These are phyloP conservation scores for Patiria pectinifera DNA, from an alignment of 53 echinoderm and acorn worm genomes.

Conservation along the genomic window DNA sequence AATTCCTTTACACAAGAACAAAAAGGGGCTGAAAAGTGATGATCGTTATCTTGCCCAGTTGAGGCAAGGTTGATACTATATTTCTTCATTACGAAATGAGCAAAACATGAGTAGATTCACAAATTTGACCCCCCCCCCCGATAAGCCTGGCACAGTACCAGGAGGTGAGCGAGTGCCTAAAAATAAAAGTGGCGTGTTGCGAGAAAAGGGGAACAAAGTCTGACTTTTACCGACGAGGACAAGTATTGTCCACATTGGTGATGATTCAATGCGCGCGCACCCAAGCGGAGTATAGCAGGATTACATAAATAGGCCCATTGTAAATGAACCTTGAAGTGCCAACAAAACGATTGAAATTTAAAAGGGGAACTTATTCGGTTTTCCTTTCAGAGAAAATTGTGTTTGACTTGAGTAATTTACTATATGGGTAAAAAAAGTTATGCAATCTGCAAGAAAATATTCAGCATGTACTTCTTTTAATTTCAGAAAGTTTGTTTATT, in stretches of 20 bases:
- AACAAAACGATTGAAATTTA: not conserved
- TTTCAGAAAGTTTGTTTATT: no score
- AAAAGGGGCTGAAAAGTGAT: not conserved
- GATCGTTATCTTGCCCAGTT: not conserved
- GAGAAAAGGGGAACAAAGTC: not conserved
- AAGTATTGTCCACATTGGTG: not conserved
- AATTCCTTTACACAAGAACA: not conserved
- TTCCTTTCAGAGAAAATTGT: no score
- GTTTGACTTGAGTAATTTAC: no score
- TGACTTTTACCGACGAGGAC: not conserved
- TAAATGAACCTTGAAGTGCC: not conserved
- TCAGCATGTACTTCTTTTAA: no score
- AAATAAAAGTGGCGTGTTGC: constrained; percentile 26
- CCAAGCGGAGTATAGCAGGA: not conserved
- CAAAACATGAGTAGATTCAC: no score
- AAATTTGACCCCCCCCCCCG: not conserved
- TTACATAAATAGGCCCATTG: not conserved
- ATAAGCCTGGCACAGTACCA: not conserved
- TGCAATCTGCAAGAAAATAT: no score
- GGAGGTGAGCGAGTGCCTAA: not conserved
- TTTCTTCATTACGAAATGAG: not conserved
- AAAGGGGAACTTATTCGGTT: no score
- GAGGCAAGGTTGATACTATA: not conserved
- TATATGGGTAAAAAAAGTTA: no score
- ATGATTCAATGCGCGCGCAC: not conserved